Conservation (phyloP, 1,140 invertebrate species). For the Polypedilum pembai region DNA sequence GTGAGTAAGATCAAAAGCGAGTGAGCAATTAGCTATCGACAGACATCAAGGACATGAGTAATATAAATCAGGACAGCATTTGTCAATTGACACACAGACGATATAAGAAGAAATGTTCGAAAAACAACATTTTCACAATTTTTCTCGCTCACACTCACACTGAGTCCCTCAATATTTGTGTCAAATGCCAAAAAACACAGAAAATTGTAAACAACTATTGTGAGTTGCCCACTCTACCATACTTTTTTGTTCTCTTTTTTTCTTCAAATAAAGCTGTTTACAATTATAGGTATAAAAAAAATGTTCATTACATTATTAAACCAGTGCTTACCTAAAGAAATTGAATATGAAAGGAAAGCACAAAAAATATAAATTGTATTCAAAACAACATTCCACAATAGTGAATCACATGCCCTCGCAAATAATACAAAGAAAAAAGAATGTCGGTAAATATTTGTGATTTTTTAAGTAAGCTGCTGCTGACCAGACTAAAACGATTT, state of each 20-base stretch:
- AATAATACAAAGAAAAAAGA: background rate
- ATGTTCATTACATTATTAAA: background rate
- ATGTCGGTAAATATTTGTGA: background rate
- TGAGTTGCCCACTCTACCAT: background rate
- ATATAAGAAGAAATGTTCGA: too few species aligned
- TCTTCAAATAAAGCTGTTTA: background rate
- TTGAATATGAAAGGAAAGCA: slow-evolving; percentile 9
- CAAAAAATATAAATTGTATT: background rate
- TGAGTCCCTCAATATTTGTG: background rate
- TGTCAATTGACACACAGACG: background rate
- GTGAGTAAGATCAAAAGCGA: background rate
- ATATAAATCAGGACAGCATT: background rate
- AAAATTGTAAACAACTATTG: background rate
- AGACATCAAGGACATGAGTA: background rate
- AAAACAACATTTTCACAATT: background rate
- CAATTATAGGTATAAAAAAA: background rate
- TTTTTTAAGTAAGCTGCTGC: background rate
- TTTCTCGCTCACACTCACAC: background rate
- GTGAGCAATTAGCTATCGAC: background rate
- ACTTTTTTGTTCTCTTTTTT: background rate
- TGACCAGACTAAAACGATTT: background rate
- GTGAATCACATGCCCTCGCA: background rate
- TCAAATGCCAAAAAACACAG: background rate
- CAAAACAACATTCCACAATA: background rate
- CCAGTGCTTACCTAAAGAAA: background rate